A percentile compares a stretch with the other conserved stretches of the same genome.
Conservation (phyloP, 2,113 vertebrate genomes). For the Uria aalge region DNA sequence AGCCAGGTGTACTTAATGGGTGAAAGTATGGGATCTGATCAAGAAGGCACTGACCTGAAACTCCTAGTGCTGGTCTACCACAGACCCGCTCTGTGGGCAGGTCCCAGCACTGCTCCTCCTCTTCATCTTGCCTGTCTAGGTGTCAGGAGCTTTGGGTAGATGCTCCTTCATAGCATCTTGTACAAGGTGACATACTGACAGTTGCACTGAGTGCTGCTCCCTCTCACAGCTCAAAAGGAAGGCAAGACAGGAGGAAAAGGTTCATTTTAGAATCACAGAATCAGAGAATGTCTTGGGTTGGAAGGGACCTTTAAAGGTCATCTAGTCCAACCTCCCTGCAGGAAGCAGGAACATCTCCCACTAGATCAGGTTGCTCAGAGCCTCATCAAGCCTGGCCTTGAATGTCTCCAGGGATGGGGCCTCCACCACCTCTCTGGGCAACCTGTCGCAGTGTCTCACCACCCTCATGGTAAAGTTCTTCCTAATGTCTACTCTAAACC, state of each 20-base stretch:
- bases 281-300: too few relatives aligned
- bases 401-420: too few relatives aligned
- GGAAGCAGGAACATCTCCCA: too few relatives aligned
- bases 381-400: too few relatives aligned
- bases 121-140: background rate
- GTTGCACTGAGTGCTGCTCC: background rate
- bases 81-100: background rate
- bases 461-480: too few relatives aligned
- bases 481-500: too few relatives aligned
- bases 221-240: background rate
- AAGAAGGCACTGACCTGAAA: background rate
- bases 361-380: too few relatives aligned
- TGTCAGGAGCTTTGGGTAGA: background rate
- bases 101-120: background rate
- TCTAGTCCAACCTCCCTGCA: too few relatives aligned
- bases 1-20: accelerated
- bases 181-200: background rate
- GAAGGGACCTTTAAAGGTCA: too few relatives aligned
- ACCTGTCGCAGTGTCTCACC: too few relatives aligned
- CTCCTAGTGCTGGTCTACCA: background rate
- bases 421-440: too few relatives aligned
- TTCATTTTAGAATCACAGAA: background rate
- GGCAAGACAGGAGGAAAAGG: background rate
- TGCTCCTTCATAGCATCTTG: background rate
- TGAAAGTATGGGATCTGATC: background rate